Base-by-base conservation (phyloP, 2,888 invertebrate genomes). In the Argyresthia goedartella region DNA sequence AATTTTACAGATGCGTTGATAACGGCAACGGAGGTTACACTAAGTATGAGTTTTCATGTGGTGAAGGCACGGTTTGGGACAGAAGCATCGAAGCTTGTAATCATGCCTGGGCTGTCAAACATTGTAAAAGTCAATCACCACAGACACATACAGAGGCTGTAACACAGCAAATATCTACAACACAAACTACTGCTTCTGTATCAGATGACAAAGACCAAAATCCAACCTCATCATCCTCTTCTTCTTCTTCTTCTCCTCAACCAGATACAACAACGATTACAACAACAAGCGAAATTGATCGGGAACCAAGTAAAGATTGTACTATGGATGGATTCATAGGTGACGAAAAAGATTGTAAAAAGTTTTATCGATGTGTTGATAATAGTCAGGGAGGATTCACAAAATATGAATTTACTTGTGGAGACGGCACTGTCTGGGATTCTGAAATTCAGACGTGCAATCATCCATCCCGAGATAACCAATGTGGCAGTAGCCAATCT, bases 1-100 rank as follows among this genome's bases (percentile, higher is more conserved):
- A 91, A 68, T 95, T 94, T 77, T 93, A 93, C 67, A 88, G 94
- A 59, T 95, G 95, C 73, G 93, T 93, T 16, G 81, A 87, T 54
- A 87, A 89, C 64, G 90, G 89, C 0, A 76, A 86, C 34, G 89
- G 88, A 55, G 84, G 85, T 3, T 92, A 82, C 61, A 89, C 77
- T 48, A 90, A 89, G 73, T 91, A 92, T 66, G 91, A 93, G 56
- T 95, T 93, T 69, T 80, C 80, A 11, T 95, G 95, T 71, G 92
- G 91, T 3, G 88, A 91, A 52, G 93, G 93, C 50, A 95, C 94
- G 6, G 91, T 92, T 36, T 95, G 94, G 94, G 93, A 93, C 75
- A 88, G 89, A 53, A 77, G 86, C 51, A 76, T 90, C 54, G 81
- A 89, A 66, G 88, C 91, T 49, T 94, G 94, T 67, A 92, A 94